These are phyloP conservation scores for Heliconius sara DNA, from an alignment of 2,888 invertebrate genomes.

Conservation along the genomic window DNA sequence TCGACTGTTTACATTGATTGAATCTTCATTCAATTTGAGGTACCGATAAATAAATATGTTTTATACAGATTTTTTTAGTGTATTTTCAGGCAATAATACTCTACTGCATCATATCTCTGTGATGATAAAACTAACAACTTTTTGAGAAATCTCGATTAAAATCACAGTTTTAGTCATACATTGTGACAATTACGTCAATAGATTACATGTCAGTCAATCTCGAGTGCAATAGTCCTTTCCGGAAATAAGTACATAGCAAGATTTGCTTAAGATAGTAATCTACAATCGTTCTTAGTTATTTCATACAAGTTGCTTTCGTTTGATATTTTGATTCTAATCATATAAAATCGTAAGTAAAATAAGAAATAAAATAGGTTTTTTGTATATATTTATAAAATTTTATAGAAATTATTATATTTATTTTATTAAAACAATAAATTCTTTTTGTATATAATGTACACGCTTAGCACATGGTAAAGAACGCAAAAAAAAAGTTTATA, in stretches of 20 bases:
- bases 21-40: no score
- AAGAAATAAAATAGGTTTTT: no score
- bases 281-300: neutral
- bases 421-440: no score
- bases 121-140: neutral
- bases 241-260: neutral
- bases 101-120: no score
- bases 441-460: neutral
- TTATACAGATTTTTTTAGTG: no score
- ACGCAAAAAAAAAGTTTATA: neutral
- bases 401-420: no score
- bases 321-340: neutral
- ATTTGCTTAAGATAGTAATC: neutral
- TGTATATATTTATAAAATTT: no score
- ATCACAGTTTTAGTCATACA: neutral
- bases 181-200: constrained; percentile 6
- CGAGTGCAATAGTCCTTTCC: neutral
- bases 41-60: no score
- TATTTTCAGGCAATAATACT: no score
- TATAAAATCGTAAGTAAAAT: neutral
- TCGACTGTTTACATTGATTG: constrained; percentile 7
- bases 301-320: neutral
- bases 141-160: neutral
- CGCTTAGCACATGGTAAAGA: neutral
- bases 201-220: neutral